These are phyloP conservation scores for Sycon ciliatum DNA, from an alignment of 37 sponge, comb jelly and placozoan species.

Conservation along the genomic window DNA sequence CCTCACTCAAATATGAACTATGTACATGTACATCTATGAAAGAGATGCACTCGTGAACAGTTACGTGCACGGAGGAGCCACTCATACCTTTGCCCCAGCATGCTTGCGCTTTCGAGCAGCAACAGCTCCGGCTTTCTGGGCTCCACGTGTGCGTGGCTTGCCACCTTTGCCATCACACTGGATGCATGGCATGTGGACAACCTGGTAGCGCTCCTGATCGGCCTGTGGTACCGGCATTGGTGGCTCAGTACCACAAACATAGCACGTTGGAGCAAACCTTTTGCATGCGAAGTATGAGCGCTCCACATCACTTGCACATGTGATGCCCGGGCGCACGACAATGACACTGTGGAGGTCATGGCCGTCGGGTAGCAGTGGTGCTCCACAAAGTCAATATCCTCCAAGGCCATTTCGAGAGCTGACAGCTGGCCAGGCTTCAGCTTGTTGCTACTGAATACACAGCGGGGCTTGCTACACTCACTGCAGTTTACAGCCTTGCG, in stretches of 20 bases:
- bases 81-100: too few relatives aligned
- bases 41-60: too few relatives aligned
- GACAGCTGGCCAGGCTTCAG: not conserved
- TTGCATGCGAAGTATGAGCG: not conserved
- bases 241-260: not conserved
- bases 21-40: too few relatives aligned
- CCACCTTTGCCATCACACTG: too few relatives aligned
- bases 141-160: too few relatives aligned
- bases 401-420: not conserved
- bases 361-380: not conserved
- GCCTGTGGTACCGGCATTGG: not conserved
- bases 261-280: not conserved
- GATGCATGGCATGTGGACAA: too few relatives aligned
- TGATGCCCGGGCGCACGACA: not conserved
- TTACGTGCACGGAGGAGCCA: too few relatives aligned
- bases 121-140: too few relatives aligned
- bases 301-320: not conserved
- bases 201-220: too few relatives aligned
- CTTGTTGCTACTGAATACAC: not conserved
- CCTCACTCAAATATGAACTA: too few relatives aligned
- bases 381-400: not conserved
- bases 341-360: not conserved
- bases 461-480: not conserved
- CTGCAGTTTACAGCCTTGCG: not conserved
- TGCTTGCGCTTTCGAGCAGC: too few relatives aligned